phyloP scores from a whole-genome alignment of 1,140 invertebrate genomes.

The Nephila pilipes region DNA sequence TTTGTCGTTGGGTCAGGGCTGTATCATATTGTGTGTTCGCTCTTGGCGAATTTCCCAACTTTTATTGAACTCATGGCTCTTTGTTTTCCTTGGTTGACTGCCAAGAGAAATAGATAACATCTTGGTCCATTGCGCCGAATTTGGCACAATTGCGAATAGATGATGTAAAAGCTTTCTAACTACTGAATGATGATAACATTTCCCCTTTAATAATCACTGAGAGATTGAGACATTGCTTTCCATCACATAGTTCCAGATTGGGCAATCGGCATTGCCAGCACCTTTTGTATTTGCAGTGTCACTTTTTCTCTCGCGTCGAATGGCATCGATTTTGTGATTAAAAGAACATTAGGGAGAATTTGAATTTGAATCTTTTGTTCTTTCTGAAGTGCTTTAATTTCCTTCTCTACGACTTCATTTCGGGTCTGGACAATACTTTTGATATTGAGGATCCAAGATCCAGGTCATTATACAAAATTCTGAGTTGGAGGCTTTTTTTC shows the following conservation, averaged over 20 bases:
- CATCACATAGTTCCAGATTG: conserved; percentile 34
- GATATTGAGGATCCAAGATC: conserved; percentile 9
- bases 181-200: conserved; percentile 56
- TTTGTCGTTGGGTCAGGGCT: background rate
- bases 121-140: conserved; percentile 39
- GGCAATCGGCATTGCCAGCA: conserved; percentile 32
- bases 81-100: conserved; percentile 24
- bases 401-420: conserved; percentile 60
- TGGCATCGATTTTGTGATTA: conserved; percentile 77
- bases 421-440: background rate
- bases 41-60: conserved; percentile 53
- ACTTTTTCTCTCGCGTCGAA: conserved; percentile 65
- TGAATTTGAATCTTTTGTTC: conserved; percentile 68
- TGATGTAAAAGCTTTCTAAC: conserved; percentile 55
- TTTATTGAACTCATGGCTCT: conserved; percentile 2
- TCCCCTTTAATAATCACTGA: conserved; percentile 52
- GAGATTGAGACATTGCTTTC: conserved; percentile 59
- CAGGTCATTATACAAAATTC: conserved; percentile 42
- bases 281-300: conserved; percentile 61
- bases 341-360: conserved; percentile 73
- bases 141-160: conserved; percentile 47
- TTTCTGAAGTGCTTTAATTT: conserved; percentile 69
- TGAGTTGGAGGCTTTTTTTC: background rate
- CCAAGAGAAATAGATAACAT: conserved; percentile 58
- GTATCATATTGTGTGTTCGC: background rate